phyloP scores from a whole-genome alignment of 2,888 invertebrate genomes.

The Drosophila buzzatii region DNA sequence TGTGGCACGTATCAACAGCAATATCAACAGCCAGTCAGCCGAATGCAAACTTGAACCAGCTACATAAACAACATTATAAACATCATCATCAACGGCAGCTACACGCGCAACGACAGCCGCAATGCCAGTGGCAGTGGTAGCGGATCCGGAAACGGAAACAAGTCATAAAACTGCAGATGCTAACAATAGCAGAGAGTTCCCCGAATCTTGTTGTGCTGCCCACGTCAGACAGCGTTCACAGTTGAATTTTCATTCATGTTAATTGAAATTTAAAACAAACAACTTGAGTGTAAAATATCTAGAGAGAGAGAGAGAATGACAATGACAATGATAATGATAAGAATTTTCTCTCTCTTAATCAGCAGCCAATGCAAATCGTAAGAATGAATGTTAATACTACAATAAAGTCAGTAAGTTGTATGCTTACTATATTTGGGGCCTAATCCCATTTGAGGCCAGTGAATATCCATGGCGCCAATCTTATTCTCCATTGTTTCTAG shows the following conservation, averaged over 20 bases:
- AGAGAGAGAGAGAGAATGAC: neutral
- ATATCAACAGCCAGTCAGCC: conserved; percentile 23
- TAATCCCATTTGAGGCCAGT: neutral
- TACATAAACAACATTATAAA: conserved; percentile 43
- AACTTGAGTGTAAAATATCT: neutral
- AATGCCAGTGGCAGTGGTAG: neutral
- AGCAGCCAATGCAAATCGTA: neutral
- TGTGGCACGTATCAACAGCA: conserved; percentile 31
- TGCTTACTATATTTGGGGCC: neutral
- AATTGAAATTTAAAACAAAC: neutral
- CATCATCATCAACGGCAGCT: conserved; percentile 17
- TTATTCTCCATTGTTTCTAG: conserved; percentile 12
- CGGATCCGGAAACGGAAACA: conserved; percentile 58
- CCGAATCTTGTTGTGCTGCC: neutral
- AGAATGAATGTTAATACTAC: neutral
- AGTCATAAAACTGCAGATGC: conserved; percentile 49
- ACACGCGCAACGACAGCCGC: neutral
- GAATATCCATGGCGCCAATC: neutral
- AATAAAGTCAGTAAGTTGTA: conserved; percentile 1
- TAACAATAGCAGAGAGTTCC: neutral
- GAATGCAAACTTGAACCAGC: conserved; percentile 22
- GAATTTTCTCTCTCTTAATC: too few species aligned
- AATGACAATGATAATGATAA: neutral
- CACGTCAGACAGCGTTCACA: neutral
- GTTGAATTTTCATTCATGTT: neutral